phyloP scores from a whole-genome alignment of 2,888 invertebrate genomes.

The Liodrosophila aerea region DNA sequence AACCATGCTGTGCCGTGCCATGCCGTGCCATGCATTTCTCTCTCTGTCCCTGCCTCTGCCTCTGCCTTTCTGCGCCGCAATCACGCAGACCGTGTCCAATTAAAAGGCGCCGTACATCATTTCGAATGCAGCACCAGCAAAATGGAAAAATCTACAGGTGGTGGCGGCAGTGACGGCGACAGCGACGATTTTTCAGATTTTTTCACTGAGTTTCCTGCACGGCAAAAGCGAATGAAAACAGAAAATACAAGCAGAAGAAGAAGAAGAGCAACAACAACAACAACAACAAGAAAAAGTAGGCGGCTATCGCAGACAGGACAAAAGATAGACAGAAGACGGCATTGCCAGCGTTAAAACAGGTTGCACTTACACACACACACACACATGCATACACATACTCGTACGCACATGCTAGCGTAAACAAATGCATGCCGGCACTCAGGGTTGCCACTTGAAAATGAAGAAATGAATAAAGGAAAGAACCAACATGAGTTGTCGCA shows the following conservation, averaged over 20 bases:
- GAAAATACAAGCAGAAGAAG: background rate
- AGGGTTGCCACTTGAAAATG: too few relatives aligned
- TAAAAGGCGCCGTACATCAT: conserved; percentile 77
- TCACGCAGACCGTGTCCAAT: conserved; percentile 77
- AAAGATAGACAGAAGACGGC: background rate
- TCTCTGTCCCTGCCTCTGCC: conserved; percentile 5
- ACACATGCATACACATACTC: background rate
- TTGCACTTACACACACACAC: conserved; percentile 8
- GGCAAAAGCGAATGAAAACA: conserved; percentile 17
- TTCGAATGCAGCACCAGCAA: conserved; percentile 60
- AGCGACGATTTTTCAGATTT: conserved; percentile 40
- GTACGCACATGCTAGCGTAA: conserved; percentile 5
- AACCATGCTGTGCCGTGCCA: background rate
- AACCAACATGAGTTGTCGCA: too few relatives aligned
- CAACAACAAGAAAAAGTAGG: conserved; percentile 39
- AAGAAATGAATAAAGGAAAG: too few relatives aligned
- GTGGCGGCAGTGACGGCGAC: conserved; percentile 48
- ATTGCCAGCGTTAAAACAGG: background rate
- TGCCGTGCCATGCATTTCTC: too few relatives aligned
- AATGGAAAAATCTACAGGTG: conserved; percentile 68
- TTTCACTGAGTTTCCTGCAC: conserved; percentile 54
- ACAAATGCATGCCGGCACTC: conserved; percentile 10
- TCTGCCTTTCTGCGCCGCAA: conserved; percentile 46
- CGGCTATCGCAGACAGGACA: conserved; percentile 41
- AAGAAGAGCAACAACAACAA: too few relatives aligned